Conservation (phyloP, 2,113 vertebrate genomes). For the Hippocampus barbouri region DNA sequence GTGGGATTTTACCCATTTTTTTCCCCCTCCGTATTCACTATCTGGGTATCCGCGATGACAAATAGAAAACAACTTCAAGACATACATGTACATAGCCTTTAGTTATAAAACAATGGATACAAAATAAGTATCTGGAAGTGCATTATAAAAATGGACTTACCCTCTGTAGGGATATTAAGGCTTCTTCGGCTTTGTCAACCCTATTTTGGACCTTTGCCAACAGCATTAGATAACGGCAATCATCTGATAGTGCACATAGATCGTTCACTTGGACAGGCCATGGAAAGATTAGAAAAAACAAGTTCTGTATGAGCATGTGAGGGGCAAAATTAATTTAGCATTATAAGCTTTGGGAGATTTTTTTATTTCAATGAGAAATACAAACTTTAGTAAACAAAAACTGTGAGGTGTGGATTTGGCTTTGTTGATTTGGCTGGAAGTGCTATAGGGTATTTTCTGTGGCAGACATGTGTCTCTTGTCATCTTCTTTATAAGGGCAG, state of each 20-base stretch:
- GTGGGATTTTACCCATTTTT: too few relatives aligned
- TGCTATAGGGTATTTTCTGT: neutral
- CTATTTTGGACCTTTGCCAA: constrained; percentile 90
- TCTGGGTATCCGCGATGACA: too few relatives aligned
- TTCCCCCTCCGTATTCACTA: too few relatives aligned
- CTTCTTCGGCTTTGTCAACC: constrained; percentile 80
- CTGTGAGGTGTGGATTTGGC: neutral
- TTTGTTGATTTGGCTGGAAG: neutral
- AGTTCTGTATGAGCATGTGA: neutral
- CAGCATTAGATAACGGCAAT: constrained; percentile 84
- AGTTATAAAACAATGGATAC: neutral
- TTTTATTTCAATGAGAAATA: too few relatives aligned
- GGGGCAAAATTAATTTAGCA: neutral
- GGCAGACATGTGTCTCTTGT: neutral
- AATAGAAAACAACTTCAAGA: too few relatives aligned
- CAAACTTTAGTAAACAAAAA: neutral
- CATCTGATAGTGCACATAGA: constrained; percentile 81
- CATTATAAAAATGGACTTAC: constrained; percentile 63
- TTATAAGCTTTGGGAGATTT: neutral
- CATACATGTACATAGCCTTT: too few relatives aligned
- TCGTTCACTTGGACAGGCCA: constrained; percentile 76
- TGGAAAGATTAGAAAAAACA: neutral
- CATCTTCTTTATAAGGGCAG: neutral
- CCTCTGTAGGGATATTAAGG: constrained; percentile 81
- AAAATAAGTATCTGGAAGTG: neutral